These are phyloP conservation scores for Glaucomys volans DNA, from an alignment of 2,113 vertebrate species.

Conservation along the genomic window DNA sequence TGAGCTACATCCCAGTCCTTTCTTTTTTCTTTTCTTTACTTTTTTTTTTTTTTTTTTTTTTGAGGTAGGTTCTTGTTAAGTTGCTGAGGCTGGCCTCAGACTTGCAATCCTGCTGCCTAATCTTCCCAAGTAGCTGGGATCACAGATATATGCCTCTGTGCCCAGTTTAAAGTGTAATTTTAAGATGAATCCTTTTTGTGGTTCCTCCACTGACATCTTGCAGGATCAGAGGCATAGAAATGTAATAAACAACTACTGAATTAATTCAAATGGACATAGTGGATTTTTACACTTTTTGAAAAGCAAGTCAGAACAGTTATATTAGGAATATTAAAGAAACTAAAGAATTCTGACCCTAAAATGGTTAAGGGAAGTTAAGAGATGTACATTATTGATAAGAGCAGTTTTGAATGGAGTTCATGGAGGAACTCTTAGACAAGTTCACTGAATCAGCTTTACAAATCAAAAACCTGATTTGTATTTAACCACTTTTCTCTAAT, in stretches of 20 bases:
- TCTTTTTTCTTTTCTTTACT: background rate
- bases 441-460: background rate
- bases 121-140: background rate
- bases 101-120: too few relatives aligned
- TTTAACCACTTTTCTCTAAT: constrained; percentile 65
- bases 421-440: background rate
- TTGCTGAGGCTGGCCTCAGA: too few relatives aligned
- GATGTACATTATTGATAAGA: background rate
- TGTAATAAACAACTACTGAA: constrained; percentile 13
- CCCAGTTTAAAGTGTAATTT: background rate
- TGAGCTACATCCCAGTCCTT: background rate
- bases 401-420: background rate
- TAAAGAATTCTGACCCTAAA: background rate
- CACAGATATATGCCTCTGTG: background rate
- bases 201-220: background rate
- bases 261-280: constrained; percentile 19
- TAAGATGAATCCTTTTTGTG: background rate
- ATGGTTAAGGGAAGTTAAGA: background rate
- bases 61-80: background rate
- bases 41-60: background rate
- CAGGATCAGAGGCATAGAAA: background rate
- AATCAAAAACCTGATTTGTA: constrained; percentile 15
- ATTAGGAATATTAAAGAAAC: constrained; percentile 27
- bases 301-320: background rate
- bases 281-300: background rate